Base-by-base conservation (phyloP, 2,797 vertebrate species). In the Emydoidea blandingii region DNA sequence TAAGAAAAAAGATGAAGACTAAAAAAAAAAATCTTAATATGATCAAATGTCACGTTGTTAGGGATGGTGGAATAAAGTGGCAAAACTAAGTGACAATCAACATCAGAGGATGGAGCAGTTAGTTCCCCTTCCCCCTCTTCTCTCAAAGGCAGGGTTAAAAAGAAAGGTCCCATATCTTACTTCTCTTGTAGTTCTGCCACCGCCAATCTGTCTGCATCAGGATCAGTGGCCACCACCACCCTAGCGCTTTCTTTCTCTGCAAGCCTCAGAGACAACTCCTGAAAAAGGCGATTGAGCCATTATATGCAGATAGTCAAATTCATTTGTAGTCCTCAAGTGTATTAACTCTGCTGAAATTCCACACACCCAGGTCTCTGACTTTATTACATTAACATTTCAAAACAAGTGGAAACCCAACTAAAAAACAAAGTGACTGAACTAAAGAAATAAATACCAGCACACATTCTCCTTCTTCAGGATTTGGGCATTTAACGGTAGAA, bases 401-500 rank as follows among this genome's bases (percentile, higher is more conserved):
- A 80, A 57, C 1, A 29, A 23, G 49, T 5, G 14, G 12, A 76
- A 79, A 19, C 6, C 37, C 50, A 29, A 1, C 25, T 21, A 83
- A 52, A 29, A 4, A 52, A 4, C 27, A 31, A 84, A 27, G 6
- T 31, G 57, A 57, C 83, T 1, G 4, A 93, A 65, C 19, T 7
- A 94, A 34, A 96, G 79, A 34, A 14, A 81, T 50, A 92, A 86
- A 91, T 98, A 99, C 99, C 99, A 99, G 98, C 86, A 99, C 99
- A 1, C 98, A 98, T 96, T 98, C 99, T 49, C 99, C 99, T 97
- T 99, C 99, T 93, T 99, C 99, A 0, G 99, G 99, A 96, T 99
- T 99, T 25, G 99, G 99, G 86, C 99, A 99, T 95, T 97, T 99
- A 91, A 99, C 98, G 0, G 99, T 99, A 34, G 99, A 98, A 93